Conservation (phyloP, 2,888 invertebrate genomes). For the Choreutis nemorana region DNA sequence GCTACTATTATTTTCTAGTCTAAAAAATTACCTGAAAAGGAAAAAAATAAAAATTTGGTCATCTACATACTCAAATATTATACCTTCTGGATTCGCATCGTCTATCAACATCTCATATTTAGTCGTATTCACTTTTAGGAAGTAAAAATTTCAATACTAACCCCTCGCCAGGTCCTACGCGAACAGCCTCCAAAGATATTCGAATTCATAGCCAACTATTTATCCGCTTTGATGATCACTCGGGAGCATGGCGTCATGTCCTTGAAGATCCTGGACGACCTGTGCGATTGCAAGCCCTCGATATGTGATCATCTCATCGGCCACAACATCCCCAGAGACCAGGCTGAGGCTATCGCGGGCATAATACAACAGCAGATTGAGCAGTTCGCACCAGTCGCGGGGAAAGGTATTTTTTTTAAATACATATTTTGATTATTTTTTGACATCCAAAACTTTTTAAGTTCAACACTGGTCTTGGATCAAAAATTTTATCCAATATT, state of each 20-base stretch:
- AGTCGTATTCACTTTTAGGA: too few species aligned
- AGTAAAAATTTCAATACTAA: too few species aligned
- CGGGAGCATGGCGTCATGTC: slow-evolving; percentile 66
- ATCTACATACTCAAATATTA: too few species aligned
- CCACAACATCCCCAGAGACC: slow-evolving; percentile 21
- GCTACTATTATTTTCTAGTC: too few species aligned
- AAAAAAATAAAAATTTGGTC: too few species aligned
- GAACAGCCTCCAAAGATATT: slow-evolving; percentile 71
- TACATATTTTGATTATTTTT: too few species aligned
- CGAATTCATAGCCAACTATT: slow-evolving; percentile 76
- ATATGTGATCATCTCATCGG: slow-evolving; percentile 39
- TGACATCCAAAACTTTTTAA: too few species aligned
- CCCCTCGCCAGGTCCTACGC: slow-evolving; percentile 74
- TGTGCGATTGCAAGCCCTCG: slow-evolving; percentile 48
- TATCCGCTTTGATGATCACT: slow-evolving; percentile 73
- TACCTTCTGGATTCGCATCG: too few species aligned
- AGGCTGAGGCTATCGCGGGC: slow-evolving; percentile 24
- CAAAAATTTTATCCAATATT: too few species aligned
- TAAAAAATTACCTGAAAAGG: too few species aligned
- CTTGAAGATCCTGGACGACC: slow-evolving; percentile 42
- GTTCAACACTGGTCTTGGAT: too few species aligned
- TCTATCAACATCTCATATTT: too few species aligned
- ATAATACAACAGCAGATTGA: slow-evolving; percentile 44
- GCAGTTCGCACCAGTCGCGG: slow-evolving; percentile 22
- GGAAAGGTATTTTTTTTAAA: slow-evolving; percentile 27